Percentiles rank a stretch among this genome's conserved stretches.
Evolutionary conservation across 2,888 invertebrate species (phyloP).

Genomic region (Neoaliturus tenellus): DNA sequence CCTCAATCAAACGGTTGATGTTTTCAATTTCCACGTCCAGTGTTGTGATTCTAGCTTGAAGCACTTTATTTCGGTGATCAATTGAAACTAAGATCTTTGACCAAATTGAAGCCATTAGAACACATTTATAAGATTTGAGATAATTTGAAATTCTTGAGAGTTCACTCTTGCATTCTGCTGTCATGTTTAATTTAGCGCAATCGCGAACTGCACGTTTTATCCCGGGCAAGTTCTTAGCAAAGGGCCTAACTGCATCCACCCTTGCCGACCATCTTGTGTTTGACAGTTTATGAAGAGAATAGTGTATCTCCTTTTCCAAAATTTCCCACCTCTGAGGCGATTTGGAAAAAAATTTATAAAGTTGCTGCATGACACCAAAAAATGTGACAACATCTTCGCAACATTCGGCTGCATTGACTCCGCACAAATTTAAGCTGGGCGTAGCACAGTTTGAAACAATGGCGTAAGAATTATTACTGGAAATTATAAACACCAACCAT

Average conservation of each 20-base stretch:
- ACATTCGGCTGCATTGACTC: constrained; percentile 49
- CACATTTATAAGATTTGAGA: too few relatives aligned
- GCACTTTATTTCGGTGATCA: constrained; percentile 4
- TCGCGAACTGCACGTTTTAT: too few relatives aligned
- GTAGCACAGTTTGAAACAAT: constrained; percentile 42
- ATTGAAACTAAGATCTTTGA: too few relatives aligned
- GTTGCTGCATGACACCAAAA: constrained; percentile 49
- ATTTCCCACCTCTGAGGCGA: constrained; percentile 31
- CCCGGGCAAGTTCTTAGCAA: constrained; percentile 3
- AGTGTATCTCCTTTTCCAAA: constrained; percentile 6
- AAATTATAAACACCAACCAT: constrained; percentile 60
- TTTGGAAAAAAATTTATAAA: constrained; percentile 29
- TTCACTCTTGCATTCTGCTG: constrained; percentile 6
- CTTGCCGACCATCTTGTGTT: neutral
- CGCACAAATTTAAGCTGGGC: constrained; percentile 49
- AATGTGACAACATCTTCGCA: constrained; percentile 39
- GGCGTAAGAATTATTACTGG: neutral
- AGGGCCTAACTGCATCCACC: neutral
- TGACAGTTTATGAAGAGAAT: constrained; percentile 1
- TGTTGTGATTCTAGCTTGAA: neutral
- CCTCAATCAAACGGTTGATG: neutral
- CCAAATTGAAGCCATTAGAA: too few relatives aligned
- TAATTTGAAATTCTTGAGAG: too few relatives aligned
- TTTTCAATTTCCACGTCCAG: constrained; percentile 13
- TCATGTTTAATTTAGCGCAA: too few relatives aligned